These are phyloP conservation scores for Rhagoletis pomonella DNA, from an alignment of 1,140 invertebrate genomes.

Conservation along the genomic window DNA sequence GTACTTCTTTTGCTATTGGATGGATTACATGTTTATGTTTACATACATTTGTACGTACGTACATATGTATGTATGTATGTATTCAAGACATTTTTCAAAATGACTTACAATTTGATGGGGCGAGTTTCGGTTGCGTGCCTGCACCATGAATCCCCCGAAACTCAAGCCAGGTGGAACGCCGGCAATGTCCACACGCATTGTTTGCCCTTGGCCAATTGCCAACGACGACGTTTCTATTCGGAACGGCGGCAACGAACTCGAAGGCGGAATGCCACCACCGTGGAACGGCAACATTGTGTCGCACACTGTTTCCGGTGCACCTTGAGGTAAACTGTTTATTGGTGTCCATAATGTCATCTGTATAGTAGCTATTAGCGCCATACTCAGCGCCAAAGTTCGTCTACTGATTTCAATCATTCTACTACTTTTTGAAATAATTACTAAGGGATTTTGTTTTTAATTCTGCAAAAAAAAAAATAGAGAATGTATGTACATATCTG, in stretches of 20 bases:
- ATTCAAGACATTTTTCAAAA: not conserved
- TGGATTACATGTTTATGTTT: not conserved
- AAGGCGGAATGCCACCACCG: conserved; percentile 72
- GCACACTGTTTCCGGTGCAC: conserved; percentile 76
- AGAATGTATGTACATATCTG: not conserved
- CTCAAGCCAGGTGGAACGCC: conserved; percentile 75
- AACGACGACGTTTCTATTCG: conserved; percentile 69
- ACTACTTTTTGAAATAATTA: not conserved
- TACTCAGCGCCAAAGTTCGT: conserved; percentile 10
- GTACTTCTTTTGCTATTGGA: too few species aligned
- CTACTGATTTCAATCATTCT: not conserved
- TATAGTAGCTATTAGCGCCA: conserved; percentile 8
- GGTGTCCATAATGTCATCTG: conserved; percentile 55
- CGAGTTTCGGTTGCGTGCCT: conserved; percentile 76
- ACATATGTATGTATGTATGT: not conserved
- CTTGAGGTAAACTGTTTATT: conserved; percentile 72
- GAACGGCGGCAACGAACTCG: conserved; percentile 73
- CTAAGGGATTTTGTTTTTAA: not conserved
- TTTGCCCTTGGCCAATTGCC: conserved; percentile 70
- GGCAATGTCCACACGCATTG: conserved; percentile 76
- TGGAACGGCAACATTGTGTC: conserved; percentile 76
- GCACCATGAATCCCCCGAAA: conserved; percentile 80
- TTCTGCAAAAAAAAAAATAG: not conserved
- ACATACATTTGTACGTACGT: not conserved
- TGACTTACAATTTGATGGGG: conserved; percentile 69